phyloP scores from a whole-genome alignment of 2,888 invertebrate species.

The Drosophila ustulata region DNA sequence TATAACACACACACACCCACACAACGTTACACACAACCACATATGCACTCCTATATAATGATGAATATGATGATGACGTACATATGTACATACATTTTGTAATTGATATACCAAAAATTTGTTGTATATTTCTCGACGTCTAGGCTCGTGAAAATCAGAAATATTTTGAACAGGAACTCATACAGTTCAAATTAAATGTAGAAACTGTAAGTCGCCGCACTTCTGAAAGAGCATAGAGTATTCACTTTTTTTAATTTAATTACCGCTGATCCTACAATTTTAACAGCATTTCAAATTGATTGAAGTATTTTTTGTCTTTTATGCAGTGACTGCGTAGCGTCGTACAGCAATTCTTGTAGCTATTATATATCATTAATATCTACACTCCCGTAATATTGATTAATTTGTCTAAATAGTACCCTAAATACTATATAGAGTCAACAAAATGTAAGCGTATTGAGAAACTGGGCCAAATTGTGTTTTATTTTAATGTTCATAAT shows the following conservation, averaged over 20 bases:
- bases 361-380: conserved; percentile 35
- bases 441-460: conserved; percentile 45
- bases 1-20: conserved; percentile 54
- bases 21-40: conserved; percentile 34
- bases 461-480: conserved; percentile 37
- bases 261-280: conserved; percentile 46
- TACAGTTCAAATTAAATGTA: conserved; percentile 82
- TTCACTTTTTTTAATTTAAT: conserved; percentile 18
- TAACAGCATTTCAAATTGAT: conserved; percentile 70
- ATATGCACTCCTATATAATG: conserved; percentile 16
- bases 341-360: conserved; percentile 57
- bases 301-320: conserved; percentile 39
- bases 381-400: conserved; percentile 61
- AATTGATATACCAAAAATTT: conserved; percentile 60
- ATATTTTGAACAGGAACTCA: conserved; percentile 82
- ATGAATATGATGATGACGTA: conserved; percentile 26
- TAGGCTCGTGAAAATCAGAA: conserved; percentile 83
- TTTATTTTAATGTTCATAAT: conserved; percentile 2
- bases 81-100: conserved; percentile 12
- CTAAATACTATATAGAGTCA: conserved; percentile 31
- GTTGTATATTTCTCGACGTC: conserved; percentile 78
- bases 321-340: conserved; percentile 77
- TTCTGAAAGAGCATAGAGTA: conserved; percentile 37
- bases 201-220: conserved; percentile 79
- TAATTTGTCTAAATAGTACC: conserved; percentile 70